A percentile compares a stretch with the other conserved stretches of the same genome.
Conservation (phyloP, 2,113 vertebrate genomes). For the Antidorcas marsupialis region DNA sequence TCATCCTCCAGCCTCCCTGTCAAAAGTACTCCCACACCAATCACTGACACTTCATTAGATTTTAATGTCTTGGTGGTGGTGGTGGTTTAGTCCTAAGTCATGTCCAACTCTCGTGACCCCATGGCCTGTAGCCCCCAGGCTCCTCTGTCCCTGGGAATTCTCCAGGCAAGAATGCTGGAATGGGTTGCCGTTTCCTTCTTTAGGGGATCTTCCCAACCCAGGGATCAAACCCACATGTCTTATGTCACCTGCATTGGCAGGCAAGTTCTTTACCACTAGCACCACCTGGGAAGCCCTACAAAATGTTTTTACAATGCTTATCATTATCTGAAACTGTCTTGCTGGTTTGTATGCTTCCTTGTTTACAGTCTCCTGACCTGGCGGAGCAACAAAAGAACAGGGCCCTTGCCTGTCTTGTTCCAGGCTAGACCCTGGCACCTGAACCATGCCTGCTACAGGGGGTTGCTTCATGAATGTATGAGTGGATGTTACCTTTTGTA, state of each 20-base stretch:
- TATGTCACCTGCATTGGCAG: not conserved
- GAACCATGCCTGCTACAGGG: not conserved
- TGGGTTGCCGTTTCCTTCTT: not conserved
- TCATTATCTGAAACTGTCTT: not conserved
- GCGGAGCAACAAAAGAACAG: not conserved
- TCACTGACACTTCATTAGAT: not conserved
- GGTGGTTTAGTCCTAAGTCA: not conserved
- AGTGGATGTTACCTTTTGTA: not conserved
- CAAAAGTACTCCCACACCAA: not conserved
- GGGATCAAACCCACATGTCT: not conserved
- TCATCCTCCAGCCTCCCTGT: not conserved
- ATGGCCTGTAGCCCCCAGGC: not conserved
- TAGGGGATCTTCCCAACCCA: not conserved
- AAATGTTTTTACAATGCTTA: not conserved
- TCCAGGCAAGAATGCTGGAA: not conserved
- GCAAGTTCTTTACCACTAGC: not conserved
- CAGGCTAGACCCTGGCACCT: not conserved
- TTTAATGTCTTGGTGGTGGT: not conserved
- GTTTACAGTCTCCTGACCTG: not conserved
- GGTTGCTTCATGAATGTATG: not conserved
- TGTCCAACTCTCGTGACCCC: not conserved
- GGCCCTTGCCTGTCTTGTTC: not conserved
- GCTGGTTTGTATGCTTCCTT: not conserved
- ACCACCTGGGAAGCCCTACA: not conserved
- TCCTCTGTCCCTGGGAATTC: not conserved